Evolutionary conservation across 2,797 vertebrate genomes (phyloP).

Genomic region (Argya squamiceps): DNA sequence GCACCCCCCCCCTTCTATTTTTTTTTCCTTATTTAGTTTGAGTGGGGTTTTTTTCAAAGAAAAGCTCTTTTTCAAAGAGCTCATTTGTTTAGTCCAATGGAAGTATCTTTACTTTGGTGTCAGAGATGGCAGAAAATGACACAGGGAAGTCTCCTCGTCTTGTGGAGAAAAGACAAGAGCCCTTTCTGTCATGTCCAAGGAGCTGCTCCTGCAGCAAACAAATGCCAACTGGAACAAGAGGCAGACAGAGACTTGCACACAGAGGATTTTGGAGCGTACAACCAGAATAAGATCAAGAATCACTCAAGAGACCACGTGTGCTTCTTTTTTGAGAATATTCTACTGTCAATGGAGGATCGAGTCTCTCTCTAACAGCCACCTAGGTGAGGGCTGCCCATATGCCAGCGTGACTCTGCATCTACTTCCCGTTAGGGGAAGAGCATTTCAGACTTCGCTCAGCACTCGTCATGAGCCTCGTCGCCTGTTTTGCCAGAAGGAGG

Average conservation of each 20-base stretch:
- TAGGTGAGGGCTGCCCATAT: not conserved
- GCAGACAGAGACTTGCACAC: not conserved
- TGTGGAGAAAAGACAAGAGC: not conserved
- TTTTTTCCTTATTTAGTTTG: not conserved
- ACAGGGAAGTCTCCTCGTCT: not conserved
- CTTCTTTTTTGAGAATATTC: not conserved
- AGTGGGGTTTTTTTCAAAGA: not conserved
- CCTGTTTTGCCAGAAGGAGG: constrained; percentile 37
- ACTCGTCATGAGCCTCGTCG: not conserved
- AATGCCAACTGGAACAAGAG: not conserved
- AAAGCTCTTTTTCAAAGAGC: not conserved
- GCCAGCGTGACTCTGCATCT: constrained; percentile 34
- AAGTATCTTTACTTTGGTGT: not conserved
- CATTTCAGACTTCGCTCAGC: constrained; percentile 2
- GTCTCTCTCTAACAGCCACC: not conserved
- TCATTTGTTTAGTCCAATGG: not conserved
- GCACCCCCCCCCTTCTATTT: too few relatives aligned
- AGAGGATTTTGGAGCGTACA: not conserved
- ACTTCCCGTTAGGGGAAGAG: not conserved
- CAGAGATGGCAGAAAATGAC: not conserved
- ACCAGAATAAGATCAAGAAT: not conserved
- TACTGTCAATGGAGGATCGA: not conserved
- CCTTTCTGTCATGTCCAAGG: not conserved
- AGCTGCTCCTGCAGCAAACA: not conserved
- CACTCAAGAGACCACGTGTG: not conserved